These are phyloP conservation scores for Zoroaster sp. DNA, from an alignment of 53 echinoderm and acorn worm genomes.

Conservation along the genomic window DNA sequence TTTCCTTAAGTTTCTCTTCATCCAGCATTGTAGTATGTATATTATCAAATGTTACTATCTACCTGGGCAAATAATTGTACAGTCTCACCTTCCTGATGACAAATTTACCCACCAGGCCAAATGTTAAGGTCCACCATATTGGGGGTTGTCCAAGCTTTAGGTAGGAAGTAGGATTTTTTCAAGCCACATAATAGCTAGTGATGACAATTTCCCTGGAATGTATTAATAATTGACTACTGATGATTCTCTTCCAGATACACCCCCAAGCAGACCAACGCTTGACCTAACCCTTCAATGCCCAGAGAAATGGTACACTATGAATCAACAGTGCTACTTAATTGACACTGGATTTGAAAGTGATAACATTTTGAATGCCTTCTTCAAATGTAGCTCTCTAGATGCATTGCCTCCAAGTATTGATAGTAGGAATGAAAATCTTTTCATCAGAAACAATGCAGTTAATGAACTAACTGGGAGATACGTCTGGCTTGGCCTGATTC, in stretches of 20 bases:
- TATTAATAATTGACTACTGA: too few species aligned
- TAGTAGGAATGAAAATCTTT: constrained; percentile 62
- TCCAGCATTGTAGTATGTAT: too few species aligned
- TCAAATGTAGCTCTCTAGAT: constrained; percentile 46
- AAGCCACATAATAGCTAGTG: too few species aligned
- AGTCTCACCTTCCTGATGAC: too few species aligned
- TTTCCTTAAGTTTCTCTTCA: too few species aligned
- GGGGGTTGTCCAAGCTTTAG: too few species aligned
- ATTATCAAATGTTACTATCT: too few species aligned
- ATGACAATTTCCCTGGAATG: too few species aligned
- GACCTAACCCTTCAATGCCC: constrained; percentile 19
- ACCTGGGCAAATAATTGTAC: too few species aligned
- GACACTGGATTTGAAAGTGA: constrained; percentile 5
- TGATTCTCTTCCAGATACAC: neutral
- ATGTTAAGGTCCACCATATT: too few species aligned
- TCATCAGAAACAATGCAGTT: constrained; percentile 32
- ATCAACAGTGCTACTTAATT: constrained; percentile 13
- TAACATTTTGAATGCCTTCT: constrained; percentile 51
- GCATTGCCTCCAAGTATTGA: constrained; percentile 73
- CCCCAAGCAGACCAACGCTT: constrained; percentile 5
- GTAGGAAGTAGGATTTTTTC: too few species aligned
- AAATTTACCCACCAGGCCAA: too few species aligned
- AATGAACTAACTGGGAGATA: neutral
- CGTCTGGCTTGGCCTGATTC: constrained; percentile 75
- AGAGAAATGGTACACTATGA: neutral